A percentile compares a stretch with the other conserved stretches of the same genome.
phyloP scores from a whole-genome alignment of 37 sponge, comb jelly and placozoan genomes.

The Haliclona indistincta region DNA sequence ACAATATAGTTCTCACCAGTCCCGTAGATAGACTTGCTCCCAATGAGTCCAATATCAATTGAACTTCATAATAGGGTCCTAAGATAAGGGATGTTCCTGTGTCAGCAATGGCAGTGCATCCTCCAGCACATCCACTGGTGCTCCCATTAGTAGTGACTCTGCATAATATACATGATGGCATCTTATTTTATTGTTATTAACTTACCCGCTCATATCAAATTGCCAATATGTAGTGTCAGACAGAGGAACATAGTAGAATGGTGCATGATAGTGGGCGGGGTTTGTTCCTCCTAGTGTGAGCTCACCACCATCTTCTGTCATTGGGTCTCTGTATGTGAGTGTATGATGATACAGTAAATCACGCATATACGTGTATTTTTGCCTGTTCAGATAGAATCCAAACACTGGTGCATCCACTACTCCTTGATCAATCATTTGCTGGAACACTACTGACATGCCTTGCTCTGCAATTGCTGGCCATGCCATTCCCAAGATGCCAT shows the following conservation, averaged over 20 bases:
- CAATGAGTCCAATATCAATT: too few relatives aligned
- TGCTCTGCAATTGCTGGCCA: slow-evolving; percentile 76
- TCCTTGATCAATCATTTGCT: slow-evolving; percentile 73
- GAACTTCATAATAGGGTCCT: slow-evolving; percentile 71
- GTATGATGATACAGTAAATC: too few relatives aligned
- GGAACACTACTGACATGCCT: slow-evolving; percentile 65
- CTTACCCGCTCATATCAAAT: slow-evolving; percentile 77
- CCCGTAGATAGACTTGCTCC: too few relatives aligned
- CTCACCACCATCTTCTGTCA: slow-evolving; percentile 68
- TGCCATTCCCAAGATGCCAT: slow-evolving; percentile 95
- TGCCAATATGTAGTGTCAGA: slow-evolving; percentile 83
- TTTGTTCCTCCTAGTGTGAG: slow-evolving; percentile 88
- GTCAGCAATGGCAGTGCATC: slow-evolving; percentile 94
- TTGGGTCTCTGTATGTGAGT: slow-evolving; percentile 29
- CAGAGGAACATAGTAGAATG: slow-evolving; percentile 58
- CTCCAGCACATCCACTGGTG: slow-evolving; percentile 38
- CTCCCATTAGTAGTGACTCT: slow-evolving; percentile 29
- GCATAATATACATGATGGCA: background rate
- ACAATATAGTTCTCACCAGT: too few relatives aligned
- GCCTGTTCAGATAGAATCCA: slow-evolving; percentile 85
- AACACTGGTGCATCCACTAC: slow-evolving; percentile 73
- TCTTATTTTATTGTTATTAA: background rate
- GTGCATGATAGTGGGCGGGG: slow-evolving; percentile 68
- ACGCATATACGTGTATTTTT: background rate
- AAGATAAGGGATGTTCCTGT: slow-evolving; percentile 91